Percentiles rank a stretch among this genome's conserved stretches.
phyloP scores from a whole-genome alignment of 2,888 invertebrate species.

The Limnephilus auricula region DNA sequence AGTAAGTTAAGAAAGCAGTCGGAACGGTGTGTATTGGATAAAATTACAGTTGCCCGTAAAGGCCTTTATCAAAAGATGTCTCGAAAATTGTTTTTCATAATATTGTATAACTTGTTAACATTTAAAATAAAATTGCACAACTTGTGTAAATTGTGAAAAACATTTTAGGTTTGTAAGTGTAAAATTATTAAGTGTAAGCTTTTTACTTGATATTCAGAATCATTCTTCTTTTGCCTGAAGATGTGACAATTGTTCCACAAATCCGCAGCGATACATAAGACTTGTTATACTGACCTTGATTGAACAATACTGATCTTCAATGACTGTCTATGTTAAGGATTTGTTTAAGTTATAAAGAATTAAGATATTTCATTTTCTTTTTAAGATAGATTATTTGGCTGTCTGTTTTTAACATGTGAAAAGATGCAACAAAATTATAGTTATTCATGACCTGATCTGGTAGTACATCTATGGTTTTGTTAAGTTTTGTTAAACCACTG shows the following conservation, averaged over 20 bases:
- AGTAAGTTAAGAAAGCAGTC: conserved; percentile 33
- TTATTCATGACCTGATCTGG: conserved; percentile 29
- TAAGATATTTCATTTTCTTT: conserved; percentile 56
- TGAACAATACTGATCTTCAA: conserved; percentile 58
- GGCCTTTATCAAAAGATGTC: background rate
- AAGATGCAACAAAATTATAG: conserved; percentile 57
- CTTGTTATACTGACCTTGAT: conserved; percentile 41
- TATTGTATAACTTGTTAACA: background rate
- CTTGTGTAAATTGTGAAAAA: conserved; percentile 8
- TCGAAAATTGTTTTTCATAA: background rate
- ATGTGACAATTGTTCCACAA: conserved; percentile 9
- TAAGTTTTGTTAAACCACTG: conserved; percentile 45
- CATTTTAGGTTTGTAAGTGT: conserved; percentile 22
- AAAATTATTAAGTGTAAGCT: conserved; percentile 33
- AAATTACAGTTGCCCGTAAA: background rate
- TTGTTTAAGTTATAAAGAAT: conserved; percentile 62
- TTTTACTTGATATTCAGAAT: conserved; percentile 25
- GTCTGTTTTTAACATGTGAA: conserved; percentile 53
- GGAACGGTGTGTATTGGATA: conserved; percentile 11
- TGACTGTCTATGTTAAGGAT: conserved; percentile 60
- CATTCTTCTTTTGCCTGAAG: conserved; percentile 47
- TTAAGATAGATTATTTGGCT: conserved; percentile 56
- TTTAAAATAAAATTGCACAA: conserved; percentile 10
- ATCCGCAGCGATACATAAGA: background rate
- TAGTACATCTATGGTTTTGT: conserved; percentile 26